These are phyloP conservation scores for Brachionus rotundiformis DNA, from an alignment of 1,140 invertebrate species.

Conservation along the genomic window DNA sequence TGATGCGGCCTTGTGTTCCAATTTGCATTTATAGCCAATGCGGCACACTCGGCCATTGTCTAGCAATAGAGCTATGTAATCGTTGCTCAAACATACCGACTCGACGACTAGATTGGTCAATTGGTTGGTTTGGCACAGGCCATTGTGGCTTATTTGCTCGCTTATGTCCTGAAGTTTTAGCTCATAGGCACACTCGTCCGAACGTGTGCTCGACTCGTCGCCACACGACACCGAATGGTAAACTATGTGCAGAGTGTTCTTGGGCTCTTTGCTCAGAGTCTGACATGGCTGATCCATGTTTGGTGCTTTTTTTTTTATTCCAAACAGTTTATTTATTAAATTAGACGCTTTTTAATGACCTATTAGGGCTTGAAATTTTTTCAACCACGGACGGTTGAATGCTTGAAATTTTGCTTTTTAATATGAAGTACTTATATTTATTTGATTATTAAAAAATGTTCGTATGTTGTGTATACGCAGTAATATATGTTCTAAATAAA, in stretches of 20 bases:
- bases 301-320: neutral
- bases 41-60: slow-evolving; percentile 37
- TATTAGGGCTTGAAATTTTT: neutral
- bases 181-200: neutral
- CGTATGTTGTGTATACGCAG: neutral
- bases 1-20: neutral
- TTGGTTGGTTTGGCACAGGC: neutral
- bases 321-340: neutral
- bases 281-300: slow-evolving; percentile 16
- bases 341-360: neutral
- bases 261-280: slow-evolving; percentile 24
- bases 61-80: slow-evolving; percentile 29
- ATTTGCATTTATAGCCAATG: slow-evolving; percentile 44
- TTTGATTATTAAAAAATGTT: slow-evolving; percentile 5
- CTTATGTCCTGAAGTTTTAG: slow-evolving; percentile 29
- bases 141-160: neutral
- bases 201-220: neutral
- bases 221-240: neutral
- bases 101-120: slow-evolving; percentile 46
- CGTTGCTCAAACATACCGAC: neutral
- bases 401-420: neutral
- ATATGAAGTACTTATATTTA: slow-evolving; percentile 6
- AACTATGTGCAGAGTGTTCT: neutral
- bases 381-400: slow-evolving; percentile 6
- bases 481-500: neutral